Conservation (phyloP, 2,113 vertebrate genomes). For the Falco punctatus region DNA sequence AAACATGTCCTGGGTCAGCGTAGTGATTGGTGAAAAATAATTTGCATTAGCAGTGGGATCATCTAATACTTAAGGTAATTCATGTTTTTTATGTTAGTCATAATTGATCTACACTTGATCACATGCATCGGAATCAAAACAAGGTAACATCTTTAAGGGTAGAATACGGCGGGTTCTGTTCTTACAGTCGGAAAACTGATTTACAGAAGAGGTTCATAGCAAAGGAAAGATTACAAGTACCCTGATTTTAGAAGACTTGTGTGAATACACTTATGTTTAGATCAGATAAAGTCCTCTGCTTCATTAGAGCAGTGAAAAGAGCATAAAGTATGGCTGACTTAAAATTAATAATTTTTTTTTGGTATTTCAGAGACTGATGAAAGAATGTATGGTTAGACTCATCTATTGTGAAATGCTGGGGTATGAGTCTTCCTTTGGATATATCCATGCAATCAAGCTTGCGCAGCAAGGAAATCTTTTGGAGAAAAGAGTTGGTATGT, state of each 20-base stretch:
- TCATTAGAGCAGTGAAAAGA: background rate
- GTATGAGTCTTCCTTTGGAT: constrained; percentile 93
- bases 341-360: background rate
- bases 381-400: constrained; percentile 94
- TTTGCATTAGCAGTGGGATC: background rate
- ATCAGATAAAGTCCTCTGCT: background rate
- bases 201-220: background rate
- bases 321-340: background rate
- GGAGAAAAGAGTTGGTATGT: constrained; percentile 97
- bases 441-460: constrained; percentile 97
- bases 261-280: accelerated
- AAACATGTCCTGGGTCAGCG: background rate
- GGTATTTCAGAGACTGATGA: constrained; percentile 90
- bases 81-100: background rate
- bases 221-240: accelerated
- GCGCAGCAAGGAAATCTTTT: constrained; percentile 93
- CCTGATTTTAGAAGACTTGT: accelerated
- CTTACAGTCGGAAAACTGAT: background rate
- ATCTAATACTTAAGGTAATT: accelerated
- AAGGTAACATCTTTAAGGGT: background rate
- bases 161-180: background rate
- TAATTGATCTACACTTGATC: background rate
- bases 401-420: constrained; percentile 99
- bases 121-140: background rate
- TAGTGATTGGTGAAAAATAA: background rate